Evolutionary conservation across 2,113 vertebrate species (phyloP).

Genomic region (Rhegmatorhina hoffmannsi): DNA sequence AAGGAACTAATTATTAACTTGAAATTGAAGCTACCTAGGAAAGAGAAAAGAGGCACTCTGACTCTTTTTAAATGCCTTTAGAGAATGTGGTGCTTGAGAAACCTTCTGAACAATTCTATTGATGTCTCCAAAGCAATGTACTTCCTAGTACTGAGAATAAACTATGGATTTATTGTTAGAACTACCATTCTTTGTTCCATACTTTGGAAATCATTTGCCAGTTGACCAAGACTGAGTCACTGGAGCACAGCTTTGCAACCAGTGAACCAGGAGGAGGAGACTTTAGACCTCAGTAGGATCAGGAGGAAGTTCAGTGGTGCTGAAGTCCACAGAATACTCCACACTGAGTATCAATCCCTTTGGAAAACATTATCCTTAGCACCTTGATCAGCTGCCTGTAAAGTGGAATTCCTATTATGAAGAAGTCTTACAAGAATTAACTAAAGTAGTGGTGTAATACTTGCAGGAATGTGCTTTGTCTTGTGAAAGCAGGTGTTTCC

Average conservation of each 20-base stretch:
- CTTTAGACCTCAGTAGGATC: accelerated
- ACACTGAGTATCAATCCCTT: neutral
- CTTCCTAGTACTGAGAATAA: neutral
- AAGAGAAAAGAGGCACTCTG: neutral
- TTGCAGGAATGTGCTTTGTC: neutral
- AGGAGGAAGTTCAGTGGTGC: neutral
- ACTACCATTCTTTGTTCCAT: neutral
- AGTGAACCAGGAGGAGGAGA: neutral
- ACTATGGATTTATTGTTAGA: neutral
- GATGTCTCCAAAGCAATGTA: accelerated
- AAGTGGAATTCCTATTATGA: neutral
- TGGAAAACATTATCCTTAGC: neutral
- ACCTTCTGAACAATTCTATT: neutral
- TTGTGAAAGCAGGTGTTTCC: accelerated
- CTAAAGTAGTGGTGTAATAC: accelerated
- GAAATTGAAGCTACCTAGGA: neutral
- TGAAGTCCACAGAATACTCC: neutral
- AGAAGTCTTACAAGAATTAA: neutral
- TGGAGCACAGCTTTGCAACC: neutral
- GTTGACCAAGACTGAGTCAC: accelerated
- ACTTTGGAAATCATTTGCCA: neutral
- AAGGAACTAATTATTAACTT: neutral
- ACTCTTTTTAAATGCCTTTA: neutral
- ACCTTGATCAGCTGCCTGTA: neutral
- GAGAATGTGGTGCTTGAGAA: neutral